Evolutionary conservation across 2,888 invertebrate genomes (phyloP).

Genomic region (Drosophila vallismaia): DNA sequence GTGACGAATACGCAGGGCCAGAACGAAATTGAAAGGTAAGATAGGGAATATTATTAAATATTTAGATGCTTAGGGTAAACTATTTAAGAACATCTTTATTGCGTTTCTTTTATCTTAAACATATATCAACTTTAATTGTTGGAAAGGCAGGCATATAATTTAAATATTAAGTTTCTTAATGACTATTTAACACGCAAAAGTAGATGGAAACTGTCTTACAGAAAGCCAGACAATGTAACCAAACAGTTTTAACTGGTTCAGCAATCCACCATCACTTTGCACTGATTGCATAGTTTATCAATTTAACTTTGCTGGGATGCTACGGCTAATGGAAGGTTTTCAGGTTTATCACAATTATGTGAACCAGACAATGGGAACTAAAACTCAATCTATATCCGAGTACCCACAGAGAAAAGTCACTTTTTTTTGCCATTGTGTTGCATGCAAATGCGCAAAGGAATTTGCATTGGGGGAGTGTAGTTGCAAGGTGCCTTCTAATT

Average conservation of each 20-base stretch:
- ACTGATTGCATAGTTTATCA: conserved; percentile 22
- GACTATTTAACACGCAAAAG: background rate
- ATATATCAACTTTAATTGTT: background rate
- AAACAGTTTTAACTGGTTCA: background rate
- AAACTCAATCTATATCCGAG: conserved; percentile 17
- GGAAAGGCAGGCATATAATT: background rate
- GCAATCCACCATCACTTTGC: conserved; percentile 2
- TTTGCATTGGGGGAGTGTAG: conserved; percentile 32
- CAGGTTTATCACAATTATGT: conserved; percentile 40
- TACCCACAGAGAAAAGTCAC: conserved; percentile 35
- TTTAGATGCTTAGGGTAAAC: background rate
- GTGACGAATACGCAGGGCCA: conserved; percentile 96
- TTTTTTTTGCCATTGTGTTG: conserved; percentile 56
- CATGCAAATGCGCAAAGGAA: conserved; percentile 61
- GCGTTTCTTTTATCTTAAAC: background rate
- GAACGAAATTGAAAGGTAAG: conserved; percentile 96
- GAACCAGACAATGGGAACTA: conserved; percentile 44
- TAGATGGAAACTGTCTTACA: background rate
- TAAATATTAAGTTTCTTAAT: background rate
- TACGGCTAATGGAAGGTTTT: conserved; percentile 8
- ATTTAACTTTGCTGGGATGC: conserved; percentile 1
- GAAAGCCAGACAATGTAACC: conserved; percentile 1
- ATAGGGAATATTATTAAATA: background rate
- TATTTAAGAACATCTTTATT: too few relatives aligned
- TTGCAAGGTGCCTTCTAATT: conserved; percentile 17